Conservation (phyloP, 2,797 vertebrate genomes). For the Loriculus beryllinus region DNA sequence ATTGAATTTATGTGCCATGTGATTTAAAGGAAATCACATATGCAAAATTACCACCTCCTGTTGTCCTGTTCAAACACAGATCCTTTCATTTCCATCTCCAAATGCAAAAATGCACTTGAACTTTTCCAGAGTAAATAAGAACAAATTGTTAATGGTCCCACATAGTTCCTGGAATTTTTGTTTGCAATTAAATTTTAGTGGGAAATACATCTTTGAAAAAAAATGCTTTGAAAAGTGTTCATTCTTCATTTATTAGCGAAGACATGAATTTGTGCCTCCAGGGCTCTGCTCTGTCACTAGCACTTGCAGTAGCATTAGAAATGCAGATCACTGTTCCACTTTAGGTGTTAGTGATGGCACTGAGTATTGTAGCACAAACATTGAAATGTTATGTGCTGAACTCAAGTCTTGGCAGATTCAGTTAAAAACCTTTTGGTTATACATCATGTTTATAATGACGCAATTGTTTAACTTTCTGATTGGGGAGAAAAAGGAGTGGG, state of each 20-base stretch:
- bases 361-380: neutral
- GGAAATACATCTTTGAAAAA: neutral
- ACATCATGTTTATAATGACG: neutral
- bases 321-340: neutral
- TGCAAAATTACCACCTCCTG: neutral
- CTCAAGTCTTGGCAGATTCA: neutral
- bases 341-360: neutral
- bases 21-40: neutral
- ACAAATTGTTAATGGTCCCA: neutral
- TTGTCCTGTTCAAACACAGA: neutral
- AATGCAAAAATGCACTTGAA: neutral
- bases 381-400: neutral
- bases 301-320: neutral
- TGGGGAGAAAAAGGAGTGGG: neutral
- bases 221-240: neutral
- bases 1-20: neutral
- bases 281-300: conserved; percentile 1
- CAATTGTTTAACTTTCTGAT: neutral
- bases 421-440: neutral
- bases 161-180: neutral
- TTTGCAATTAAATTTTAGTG: neutral
- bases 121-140: conserved; percentile 14
- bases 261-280: conserved; percentile 12
- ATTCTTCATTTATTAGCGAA: conserved; percentile 37
- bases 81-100: neutral